Conservation (phyloP, 2,888 invertebrate species). For the Thalpophila matura region DNA sequence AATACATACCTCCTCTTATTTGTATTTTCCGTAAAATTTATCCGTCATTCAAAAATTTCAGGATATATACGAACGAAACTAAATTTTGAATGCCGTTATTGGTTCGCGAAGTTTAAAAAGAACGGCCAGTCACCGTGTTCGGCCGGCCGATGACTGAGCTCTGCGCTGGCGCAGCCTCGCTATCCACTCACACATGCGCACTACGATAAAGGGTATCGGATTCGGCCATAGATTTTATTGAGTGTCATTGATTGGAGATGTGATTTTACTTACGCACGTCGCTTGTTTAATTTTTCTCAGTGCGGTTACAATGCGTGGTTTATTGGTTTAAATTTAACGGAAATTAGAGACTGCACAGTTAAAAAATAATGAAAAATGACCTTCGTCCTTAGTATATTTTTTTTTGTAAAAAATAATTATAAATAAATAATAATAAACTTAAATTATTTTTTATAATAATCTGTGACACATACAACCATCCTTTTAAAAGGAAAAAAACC, state of each 20-base stretch:
- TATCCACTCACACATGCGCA: slow-evolving; percentile 69
- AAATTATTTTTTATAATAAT: no score
- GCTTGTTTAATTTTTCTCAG: slow-evolving; percentile 11
- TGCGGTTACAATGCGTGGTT: not conserved
- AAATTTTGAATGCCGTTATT: slow-evolving; percentile 41
- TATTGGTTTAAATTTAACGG: not conserved
- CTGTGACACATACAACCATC: no score
- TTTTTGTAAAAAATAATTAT: no score
- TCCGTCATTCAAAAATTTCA: slow-evolving; percentile 23
- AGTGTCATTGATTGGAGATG: slow-evolving; percentile 69
- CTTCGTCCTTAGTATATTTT: no score
- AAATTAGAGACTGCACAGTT: not conserved
- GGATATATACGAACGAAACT: slow-evolving; percentile 20
- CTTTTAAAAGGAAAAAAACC: no score
- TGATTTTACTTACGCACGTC: slow-evolving; percentile 53
- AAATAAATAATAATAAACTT: no score
- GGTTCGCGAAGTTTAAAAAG: slow-evolving; percentile 64
- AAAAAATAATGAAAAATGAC: not conserved
- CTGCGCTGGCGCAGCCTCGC: slow-evolving; percentile 71
- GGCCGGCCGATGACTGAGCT: slow-evolving; percentile 83
- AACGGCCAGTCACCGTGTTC: slow-evolving; percentile 76
- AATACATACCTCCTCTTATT: slow-evolving; percentile 50
- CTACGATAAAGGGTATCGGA: slow-evolving; percentile 69
- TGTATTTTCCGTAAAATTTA: slow-evolving; percentile 23
- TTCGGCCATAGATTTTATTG: slow-evolving; percentile 73